Evolutionary conservation across 2,888 invertebrate genomes (phyloP), one percentile per base, ranked within the genome.

Genomic region (Drosophila tanythrix): DNA sequence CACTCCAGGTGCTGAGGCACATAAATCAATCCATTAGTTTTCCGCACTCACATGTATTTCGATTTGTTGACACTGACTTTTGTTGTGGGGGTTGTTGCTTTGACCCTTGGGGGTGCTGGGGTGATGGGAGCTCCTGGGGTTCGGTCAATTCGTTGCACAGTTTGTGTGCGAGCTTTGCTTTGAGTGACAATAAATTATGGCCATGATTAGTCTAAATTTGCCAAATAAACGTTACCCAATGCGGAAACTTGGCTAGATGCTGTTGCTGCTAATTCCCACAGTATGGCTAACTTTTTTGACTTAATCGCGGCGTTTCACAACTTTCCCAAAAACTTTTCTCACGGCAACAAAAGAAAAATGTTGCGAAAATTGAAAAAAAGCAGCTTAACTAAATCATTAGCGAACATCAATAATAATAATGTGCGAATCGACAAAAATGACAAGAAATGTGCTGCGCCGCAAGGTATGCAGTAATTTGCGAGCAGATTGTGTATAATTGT

Each of bases 1-100:
- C 92, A 88, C 92, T 92, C 92, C 92, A 92, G 92, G 92, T 92
- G 92, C 76, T 90, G 85, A 88, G 52, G 55, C 74, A 84, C 79
- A 92, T 92, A 92, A 92, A 92, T 92, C 91, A 92, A 87, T 92
- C 91, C 81, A 92, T 92, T 92, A 92, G 92, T 89, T 92, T 92
- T 85, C 79, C 91, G 79, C 86, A 83, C 76, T 86, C 83, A 63
- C 90, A 90, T 90, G 90, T 75, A 84, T 79, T 79, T 82, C 72
- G 88, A 90, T 86, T 84, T 81, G 87, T 85, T 82, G 83, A 88
- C 85, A 79, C 62, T 61, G 69, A 73, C 74, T 72, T 75, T 74
- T 80, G 66, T 89, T 81, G n/a, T 51, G 52, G 59, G 27, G 46
- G 58, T 67, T 68, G 33, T 29, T 10, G 69, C 8, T 31, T 57